Evolutionary conservation across 23 tunicate genomes (phyloP), one percentile per base, ranked within the genome.

Genomic region (Trididemnum nubilum): DNA sequence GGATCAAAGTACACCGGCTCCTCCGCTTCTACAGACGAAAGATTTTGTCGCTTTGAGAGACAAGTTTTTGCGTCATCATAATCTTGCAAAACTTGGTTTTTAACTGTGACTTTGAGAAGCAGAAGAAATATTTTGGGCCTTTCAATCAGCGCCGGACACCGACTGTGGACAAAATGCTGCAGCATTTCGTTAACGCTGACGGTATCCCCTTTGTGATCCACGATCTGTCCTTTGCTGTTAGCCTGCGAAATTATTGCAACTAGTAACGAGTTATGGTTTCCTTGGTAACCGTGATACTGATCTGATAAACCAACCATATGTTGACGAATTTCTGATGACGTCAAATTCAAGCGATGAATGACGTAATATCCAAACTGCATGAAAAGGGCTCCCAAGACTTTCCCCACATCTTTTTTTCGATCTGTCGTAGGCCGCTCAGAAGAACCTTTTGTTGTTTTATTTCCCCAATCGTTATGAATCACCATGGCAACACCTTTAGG

Each of bases 401-500:
- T 79, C 2, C 69, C 88, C 35, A 77, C 25, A 44, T 66, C 54
- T 23, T 76, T 76, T 50, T 77, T 66, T 2, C n/a, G 19, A 18
- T 86, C 80, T 2, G 85, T 88, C 0, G 35, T 58, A 0, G 76
- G 34, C n/a, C 61, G 50, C 32, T 49, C 52, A 35, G 33, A 12
- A 18, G 33, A 35, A 24, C 27, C 72, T 30, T 65, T 65, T 0
- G 81, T 35, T 21, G 77, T 24, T 24, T 76, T 76, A 18, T 32
- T 27, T 32, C 66, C 21, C 82, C 80, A 85, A 34, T 91, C 78
- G 69, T 91, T 91, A 64, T 70, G 54, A n/a, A 91, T 82, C 22
- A 91, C 64, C 97, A 91, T 85, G 22, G 97, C 97, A 19, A 91
- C 97, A 12, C 97, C 97, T 69, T 91, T 91, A 4, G 97, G 97